These are phyloP conservation scores for Sclerodermus sp. DNA, from an alignment of 2,888 invertebrate genomes.

Conservation along the genomic window DNA sequence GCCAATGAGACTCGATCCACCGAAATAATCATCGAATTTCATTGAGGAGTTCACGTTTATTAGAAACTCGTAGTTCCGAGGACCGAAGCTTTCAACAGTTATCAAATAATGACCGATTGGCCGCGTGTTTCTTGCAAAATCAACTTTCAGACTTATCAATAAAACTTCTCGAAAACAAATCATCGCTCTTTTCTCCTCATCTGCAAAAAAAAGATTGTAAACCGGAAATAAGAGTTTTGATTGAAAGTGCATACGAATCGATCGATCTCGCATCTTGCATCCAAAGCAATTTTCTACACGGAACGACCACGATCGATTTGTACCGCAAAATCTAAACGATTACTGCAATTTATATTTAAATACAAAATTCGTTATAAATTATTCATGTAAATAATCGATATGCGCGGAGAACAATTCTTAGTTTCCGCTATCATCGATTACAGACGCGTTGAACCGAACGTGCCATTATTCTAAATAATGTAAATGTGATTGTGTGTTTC, in stretches of 20 bases:
- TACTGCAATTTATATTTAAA: constrained; percentile 8
- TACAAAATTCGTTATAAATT: constrained; percentile 6
- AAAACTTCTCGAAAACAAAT: constrained; percentile 42
- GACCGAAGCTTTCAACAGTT: constrained; percentile 57
- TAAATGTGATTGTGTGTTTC: constrained; percentile 9
- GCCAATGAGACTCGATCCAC: constrained; percentile 64
- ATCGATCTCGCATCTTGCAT: constrained; percentile 1
- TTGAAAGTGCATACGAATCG: too few relatives aligned
- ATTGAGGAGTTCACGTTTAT: constrained; percentile 66
- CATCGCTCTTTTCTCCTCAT: constrained; percentile 22
- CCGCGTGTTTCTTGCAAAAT: constrained; percentile 15
- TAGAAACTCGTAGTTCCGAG: constrained; percentile 62
- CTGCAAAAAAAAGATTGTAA: constrained; percentile 20
- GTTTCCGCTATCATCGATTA: too few relatives aligned
- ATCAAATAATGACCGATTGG: constrained; percentile 39
- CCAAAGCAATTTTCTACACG: background rate
- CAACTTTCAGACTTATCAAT: constrained; percentile 31
- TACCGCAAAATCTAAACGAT: background rate
- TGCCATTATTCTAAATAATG: constrained; percentile 2
- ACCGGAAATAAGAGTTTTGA: too few relatives aligned
- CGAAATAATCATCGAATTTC: constrained; percentile 62
- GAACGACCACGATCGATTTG: constrained; percentile 12
- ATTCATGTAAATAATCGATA: constrained; percentile 1
- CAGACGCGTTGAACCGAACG: too few relatives aligned
- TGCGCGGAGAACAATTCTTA: background rate